These are phyloP conservation scores for Nematostella vectensis DNA, from an alignment of 92 coral and sea anemone species.

Conservation along the genomic window DNA sequence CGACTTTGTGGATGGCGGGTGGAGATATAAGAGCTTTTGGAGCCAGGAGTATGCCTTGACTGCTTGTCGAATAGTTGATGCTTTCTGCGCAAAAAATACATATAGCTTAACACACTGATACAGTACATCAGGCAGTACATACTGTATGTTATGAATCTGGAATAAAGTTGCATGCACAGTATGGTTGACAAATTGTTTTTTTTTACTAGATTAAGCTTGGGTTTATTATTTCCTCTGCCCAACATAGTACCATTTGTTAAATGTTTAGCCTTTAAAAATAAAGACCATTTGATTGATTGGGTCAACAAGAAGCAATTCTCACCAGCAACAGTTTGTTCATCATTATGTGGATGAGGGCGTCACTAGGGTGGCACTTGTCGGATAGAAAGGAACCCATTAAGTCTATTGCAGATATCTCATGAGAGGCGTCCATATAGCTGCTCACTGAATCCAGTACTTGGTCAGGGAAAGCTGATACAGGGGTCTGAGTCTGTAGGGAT, in stretches of 20 bases:
- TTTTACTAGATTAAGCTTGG: too few relatives aligned
- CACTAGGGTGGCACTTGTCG: constrained; percentile 36
- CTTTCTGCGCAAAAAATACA: constrained; percentile 60
- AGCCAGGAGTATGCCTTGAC: constrained; percentile 38
- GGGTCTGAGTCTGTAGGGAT: too few relatives aligned
- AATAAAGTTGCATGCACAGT: too few relatives aligned
- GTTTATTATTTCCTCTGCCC: too few relatives aligned
- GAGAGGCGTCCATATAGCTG: constrained; percentile 63
- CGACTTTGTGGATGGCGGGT: constrained; percentile 40
- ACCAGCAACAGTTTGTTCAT: constrained; percentile 47
- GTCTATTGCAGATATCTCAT: constrained; percentile 38
- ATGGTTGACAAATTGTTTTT: too few relatives aligned
- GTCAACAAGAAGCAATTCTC: too few relatives aligned
- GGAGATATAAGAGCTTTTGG: constrained; percentile 42
- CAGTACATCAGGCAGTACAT: too few relatives aligned
- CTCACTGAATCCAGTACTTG: constrained; percentile 43
- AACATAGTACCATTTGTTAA: too few relatives aligned
- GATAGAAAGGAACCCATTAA: constrained; percentile 42
- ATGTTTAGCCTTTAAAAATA: too few relatives aligned
- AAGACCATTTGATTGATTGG: too few relatives aligned
- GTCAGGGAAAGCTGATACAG: constrained; percentile 46
- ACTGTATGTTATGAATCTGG: too few relatives aligned
- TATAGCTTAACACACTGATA: too few relatives aligned
- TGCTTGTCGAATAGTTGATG: constrained; percentile 34
- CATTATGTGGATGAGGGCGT: constrained; percentile 35